A percentile compares a stretch with the other conserved stretches of the same genome.
phyloP scores from a whole-genome alignment of 2,797 vertebrate species.

The Squalus acanthias region DNA sequence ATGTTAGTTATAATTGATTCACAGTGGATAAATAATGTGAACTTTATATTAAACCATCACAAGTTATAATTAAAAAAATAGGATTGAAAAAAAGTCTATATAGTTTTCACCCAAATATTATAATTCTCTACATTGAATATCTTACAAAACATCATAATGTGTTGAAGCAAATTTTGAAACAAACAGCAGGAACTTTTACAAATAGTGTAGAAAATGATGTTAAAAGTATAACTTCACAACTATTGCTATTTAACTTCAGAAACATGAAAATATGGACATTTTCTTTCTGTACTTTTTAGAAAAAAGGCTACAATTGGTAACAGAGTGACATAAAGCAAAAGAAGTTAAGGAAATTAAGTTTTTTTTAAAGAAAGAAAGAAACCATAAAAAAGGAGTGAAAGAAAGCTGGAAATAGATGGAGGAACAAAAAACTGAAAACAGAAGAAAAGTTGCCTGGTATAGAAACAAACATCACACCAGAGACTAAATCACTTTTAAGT shows the following conservation, averaged over 20 bases:
- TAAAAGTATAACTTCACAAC: background rate
- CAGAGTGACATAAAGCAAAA: background rate
- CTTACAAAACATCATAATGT: background rate
- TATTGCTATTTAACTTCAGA: background rate
- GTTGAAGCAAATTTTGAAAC: background rate
- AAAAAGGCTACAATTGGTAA: background rate
- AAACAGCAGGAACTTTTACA: background rate
- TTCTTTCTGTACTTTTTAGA: background rate
- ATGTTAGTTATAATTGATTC: background rate
- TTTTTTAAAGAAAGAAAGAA: constrained; percentile 1
- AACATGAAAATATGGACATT: background rate
- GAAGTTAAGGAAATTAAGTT: background rate
- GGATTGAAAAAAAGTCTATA: background rate
- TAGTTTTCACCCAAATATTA: background rate
- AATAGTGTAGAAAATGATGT: background rate
- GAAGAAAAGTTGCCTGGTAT: background rate
- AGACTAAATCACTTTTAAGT: background rate
- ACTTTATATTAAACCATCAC: background rate
- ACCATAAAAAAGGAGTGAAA: background rate
- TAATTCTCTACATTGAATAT: background rate
- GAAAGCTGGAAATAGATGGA: background rate
- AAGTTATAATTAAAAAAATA: background rate
- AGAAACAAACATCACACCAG: background rate
- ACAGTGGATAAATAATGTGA: background rate
- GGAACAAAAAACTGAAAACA: background rate